Evolutionary conservation across 2,797 vertebrate species (phyloP), one percentile per base, ranked within the genome.

Genomic region (Rhynchonycteris naso): DNA sequence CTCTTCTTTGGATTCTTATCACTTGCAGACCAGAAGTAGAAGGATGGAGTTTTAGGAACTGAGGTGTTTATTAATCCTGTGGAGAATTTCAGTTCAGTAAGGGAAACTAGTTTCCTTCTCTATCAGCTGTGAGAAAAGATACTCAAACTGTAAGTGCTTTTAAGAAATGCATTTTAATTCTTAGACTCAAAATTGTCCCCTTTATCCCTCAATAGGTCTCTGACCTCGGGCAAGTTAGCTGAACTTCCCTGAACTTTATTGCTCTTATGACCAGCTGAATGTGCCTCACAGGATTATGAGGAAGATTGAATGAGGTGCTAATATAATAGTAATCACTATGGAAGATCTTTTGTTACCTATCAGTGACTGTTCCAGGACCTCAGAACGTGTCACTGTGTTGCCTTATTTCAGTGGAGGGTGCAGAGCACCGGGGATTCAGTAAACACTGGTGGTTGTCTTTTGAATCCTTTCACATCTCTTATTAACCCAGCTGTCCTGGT

Each of bases 21-120:
- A 7, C 47, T 95, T 91, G 14, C 9, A 84, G 52, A 21, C 16
- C n/a, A 56, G 47, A 52, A 80, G 54, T 63, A 85, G 65, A 74
- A 92, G 69, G 56, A 33, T 71, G 85, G 61, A 26, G 7, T 58
- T 94, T 88, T 21, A 43, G 87, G 61, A 92, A 59, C 16, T 56
- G 63, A 94, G 58, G 71, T 56, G 21, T 88, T 93, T 66, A 54
- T 91, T 92, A 58, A 71, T 68, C 47, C 63, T 52, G 18, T 69
- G 69, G 71, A 72, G 18, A 56, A 26, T 86, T 96, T 84, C 61
- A 72, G 3, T 61, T 92, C 63, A 30, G 28, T 65, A 83, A 69
- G 15, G 21, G n/a, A 11, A 85, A 19, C 75, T 72, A 47, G 47
- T n/a, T 89, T 86, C 43, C 38, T 83, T 63, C 30, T 66, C 58